A percentile compares a stretch with the other conserved stretches of the same genome.
These are phyloP conservation scores for Cylindroiulus punctatus DNA, from an alignment of 2,888 invertebrate species.

Conservation along the genomic window DNA sequence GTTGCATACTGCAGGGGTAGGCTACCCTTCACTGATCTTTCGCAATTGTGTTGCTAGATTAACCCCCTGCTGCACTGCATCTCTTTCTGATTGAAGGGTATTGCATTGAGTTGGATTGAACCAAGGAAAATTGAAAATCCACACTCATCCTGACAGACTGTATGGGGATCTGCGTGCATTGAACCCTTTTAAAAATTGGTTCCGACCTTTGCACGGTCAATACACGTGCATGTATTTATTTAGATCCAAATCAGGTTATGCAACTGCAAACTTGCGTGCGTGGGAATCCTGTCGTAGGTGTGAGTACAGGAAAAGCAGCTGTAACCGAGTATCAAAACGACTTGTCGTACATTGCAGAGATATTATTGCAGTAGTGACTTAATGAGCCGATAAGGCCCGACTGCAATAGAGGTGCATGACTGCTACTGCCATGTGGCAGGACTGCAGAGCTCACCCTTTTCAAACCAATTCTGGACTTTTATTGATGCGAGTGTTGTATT, in stretches of 20 bases:
- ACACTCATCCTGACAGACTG: neutral
- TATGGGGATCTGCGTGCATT: neutral
- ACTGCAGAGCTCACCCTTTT: neutral
- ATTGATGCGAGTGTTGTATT: slow-evolving; percentile 12
- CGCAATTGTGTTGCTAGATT: no score
- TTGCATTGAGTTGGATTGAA: no score
- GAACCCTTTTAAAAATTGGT: neutral
- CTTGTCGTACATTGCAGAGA: no score
- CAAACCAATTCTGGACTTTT: neutral
- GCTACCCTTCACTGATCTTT: no score
- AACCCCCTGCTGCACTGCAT: no score
- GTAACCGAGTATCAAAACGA: no score
- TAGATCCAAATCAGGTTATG: neutral
- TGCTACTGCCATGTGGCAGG: neutral
- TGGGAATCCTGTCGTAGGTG: neutral
- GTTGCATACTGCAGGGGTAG: no score
- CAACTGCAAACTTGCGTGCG: neutral
- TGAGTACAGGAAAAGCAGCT: no score
- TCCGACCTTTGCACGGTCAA: neutral
- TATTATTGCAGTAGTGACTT: no score
- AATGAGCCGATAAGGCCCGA: no score
- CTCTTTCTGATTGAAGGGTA: no score
- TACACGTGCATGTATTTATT: no score
- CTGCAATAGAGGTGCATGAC: neutral
- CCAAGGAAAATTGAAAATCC: neutral